phyloP scores from a whole-genome alignment of 1,140 invertebrate species.

The Trichonephila clavata region DNA sequence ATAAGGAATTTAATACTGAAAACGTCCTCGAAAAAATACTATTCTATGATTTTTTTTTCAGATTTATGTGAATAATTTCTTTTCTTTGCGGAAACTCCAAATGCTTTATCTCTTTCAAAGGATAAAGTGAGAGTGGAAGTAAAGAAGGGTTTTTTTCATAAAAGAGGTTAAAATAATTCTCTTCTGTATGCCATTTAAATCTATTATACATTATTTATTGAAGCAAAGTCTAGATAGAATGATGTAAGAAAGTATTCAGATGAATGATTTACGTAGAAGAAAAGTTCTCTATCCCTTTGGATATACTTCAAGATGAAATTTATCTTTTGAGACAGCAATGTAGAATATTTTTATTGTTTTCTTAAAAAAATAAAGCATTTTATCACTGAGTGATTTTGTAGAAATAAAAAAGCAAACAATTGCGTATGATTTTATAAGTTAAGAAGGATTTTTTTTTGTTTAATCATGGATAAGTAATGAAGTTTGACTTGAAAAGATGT shows the following conservation, averaged over 20 bases:
- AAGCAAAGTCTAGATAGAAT: not conserved
- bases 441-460: too few species aligned
- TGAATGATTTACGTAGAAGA: not conserved
- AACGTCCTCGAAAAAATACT: too few species aligned
- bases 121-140: not conserved
- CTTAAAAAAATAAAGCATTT: not conserved
- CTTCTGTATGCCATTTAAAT: not conserved
- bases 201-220: not conserved
- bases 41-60: too few species aligned
- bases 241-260: not conserved
- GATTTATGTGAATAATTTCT: not conserved
- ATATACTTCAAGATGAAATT: not conserved
- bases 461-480: too few species aligned
- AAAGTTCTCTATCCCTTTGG: not conserved
- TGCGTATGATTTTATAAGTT: too few species aligned
- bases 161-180: not conserved
- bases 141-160: not conserved
- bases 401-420: too few species aligned
- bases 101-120: not conserved
- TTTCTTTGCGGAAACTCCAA: not conserved
- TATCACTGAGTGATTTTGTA: too few species aligned
- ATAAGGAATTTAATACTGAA: too few species aligned
- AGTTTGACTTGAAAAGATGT: too few species aligned
- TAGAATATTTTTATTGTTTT: not conserved
- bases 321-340: not conserved